Percentiles rank a stretch among this genome's conserved stretches.
phyloP scores from a whole-genome alignment of 2,888 invertebrate genomes.

The Macrophya annulata region DNA sequence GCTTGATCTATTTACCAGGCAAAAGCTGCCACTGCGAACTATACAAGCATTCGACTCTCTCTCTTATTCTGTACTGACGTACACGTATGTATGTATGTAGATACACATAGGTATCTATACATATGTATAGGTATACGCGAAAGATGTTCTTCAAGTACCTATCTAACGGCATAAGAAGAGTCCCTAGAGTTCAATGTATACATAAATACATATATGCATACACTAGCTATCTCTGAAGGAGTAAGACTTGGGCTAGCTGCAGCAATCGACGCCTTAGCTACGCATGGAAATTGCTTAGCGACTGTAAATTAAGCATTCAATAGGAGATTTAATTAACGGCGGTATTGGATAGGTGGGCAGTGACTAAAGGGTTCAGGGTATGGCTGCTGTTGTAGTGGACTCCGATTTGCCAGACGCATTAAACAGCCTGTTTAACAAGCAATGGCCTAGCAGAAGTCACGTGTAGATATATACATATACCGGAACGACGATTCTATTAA shows the following conservation, averaged over 20 bases:
- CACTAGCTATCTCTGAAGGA: constrained; percentile 21
- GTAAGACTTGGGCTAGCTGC: background rate
- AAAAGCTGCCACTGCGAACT: constrained; percentile 24
- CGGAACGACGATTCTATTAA: constrained; percentile 46
- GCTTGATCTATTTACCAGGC: constrained; percentile 43
- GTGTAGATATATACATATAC: background rate
- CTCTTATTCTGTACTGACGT: background rate
- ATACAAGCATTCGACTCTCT: constrained; percentile 27
- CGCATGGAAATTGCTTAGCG: constrained; percentile 49
- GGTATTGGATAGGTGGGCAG: constrained; percentile 50
- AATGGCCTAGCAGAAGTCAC: constrained; percentile 39
- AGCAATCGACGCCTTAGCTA: constrained; percentile 47
- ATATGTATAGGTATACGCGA: background rate
- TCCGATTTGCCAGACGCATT: constrained; percentile 52
- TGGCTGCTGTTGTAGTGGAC: background rate
- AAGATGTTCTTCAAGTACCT: constrained; percentile 28
- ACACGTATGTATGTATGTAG: background rate
- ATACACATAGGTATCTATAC: background rate
- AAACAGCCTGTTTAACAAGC: constrained; percentile 53
- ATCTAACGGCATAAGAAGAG: constrained; percentile 20
- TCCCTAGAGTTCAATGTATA: constrained; percentile 32
- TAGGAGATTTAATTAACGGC: constrained; percentile 52
- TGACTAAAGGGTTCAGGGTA: constrained; percentile 47
- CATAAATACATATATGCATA: constrained; percentile 37
- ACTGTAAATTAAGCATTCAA: constrained; percentile 54